Base-by-base conservation (phyloP, 2,113 vertebrate species). In the Melanerpes aurifrons region DNA sequence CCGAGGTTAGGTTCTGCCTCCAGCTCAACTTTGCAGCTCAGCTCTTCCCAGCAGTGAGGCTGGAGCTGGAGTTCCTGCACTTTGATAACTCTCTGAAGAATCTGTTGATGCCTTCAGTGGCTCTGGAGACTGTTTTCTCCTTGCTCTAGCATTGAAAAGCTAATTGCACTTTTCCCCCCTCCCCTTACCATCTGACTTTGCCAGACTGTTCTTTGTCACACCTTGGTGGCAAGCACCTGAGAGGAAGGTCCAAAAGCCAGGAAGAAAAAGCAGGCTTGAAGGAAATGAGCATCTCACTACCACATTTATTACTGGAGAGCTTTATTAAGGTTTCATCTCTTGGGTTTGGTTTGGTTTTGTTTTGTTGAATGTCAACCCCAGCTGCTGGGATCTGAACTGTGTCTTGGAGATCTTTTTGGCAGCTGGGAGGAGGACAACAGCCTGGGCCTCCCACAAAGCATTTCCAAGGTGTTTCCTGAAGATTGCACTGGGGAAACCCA, bases 391-490 rank as follows among this genome's bases (percentile, higher is more conserved):
- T 71, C 57, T 35, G 58, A 82, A 6, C 31, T 50, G 74, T 24
- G 13, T 61, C 84, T 40, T 0, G 0, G 74, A 91, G 91, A 28
- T 37, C 28, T 62, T 53, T 67, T 28, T 37, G 83, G 90, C 86
- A 77, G 69, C 82, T 58, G 89, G 56, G 50, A 5, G 6, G 21
- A 40, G 53, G 57, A 48, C n/a, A 63, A 18, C 9, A 62, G 87
- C 68, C 37, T 45, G 72, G 40, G 47, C 12, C 35, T 84, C 70
- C 57, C 71, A 35, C 32, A 24, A 79, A 91, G 87, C 87, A 28
- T 43, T 69, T 89, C 94, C 92, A 91, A 74, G 91, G 82, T 92
- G 87, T 83, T 96, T 94, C 93, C 92, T 93, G 87, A 54, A 53
- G 92, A 12, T 90, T 1, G 0, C 15, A 6, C 20, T 1, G 2